Conservation (phyloP, 2,113 vertebrate species). For the Pterocles gutturalis region DNA sequence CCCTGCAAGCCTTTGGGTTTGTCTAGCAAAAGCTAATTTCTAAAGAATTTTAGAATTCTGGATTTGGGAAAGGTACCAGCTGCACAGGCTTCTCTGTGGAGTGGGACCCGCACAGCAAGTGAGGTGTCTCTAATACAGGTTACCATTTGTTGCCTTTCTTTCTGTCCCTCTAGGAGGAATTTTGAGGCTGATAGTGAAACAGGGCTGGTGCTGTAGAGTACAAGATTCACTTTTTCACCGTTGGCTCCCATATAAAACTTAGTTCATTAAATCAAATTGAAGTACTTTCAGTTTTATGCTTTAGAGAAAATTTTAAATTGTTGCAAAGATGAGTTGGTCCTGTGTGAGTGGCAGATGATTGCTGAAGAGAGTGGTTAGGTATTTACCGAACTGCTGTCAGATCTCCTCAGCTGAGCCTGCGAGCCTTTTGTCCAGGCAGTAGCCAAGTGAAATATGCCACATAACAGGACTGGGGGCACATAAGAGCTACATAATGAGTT, state of each 20-base stretch:
- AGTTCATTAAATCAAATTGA: background rate
- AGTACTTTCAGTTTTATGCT: background rate
- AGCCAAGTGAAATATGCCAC: background rate
- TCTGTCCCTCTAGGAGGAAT: fast-evolving
- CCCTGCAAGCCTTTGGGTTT: background rate
- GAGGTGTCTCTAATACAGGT: background rate
- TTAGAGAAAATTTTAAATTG: background rate
- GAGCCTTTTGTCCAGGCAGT: background rate
- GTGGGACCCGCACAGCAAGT: background rate
- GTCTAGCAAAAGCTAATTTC: background rate
- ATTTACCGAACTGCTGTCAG: background rate
- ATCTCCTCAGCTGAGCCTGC: background rate
- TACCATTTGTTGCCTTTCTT: background rate
- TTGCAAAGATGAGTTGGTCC: background rate
- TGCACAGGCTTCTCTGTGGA: background rate
- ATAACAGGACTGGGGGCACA: background rate
- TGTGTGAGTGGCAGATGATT: background rate
- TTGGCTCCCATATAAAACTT: background rate
- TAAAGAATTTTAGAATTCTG: background rate
- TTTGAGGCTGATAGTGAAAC: background rate
- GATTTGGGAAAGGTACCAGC: background rate
- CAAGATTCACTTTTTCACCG: background rate
- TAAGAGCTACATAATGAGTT: background rate
- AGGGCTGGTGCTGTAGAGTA: background rate
- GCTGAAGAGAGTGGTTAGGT: background rate